These are phyloP conservation scores for Callospermophilus lateralis DNA, from an alignment of 2,113 vertebrate species.

Conservation along the genomic window DNA sequence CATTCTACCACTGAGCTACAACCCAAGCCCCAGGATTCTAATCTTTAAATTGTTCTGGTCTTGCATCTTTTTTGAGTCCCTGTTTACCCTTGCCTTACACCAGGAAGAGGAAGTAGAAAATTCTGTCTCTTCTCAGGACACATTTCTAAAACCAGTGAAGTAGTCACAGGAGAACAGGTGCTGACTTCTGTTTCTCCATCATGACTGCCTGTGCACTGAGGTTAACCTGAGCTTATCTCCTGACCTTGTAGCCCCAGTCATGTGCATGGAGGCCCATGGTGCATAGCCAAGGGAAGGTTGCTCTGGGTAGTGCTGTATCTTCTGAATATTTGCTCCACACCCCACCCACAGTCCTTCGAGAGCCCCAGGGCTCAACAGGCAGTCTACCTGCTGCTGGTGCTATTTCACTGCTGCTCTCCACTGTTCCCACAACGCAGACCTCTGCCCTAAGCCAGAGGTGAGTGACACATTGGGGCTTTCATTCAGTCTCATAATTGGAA, in stretches of 20 bases:
- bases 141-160: not conserved
- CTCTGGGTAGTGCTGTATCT: fast-evolving
- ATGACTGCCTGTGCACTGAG: fast-evolving
- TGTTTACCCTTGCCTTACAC: not conserved
- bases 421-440: constrained; percentile 31
- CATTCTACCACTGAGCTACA: too few relatives aligned
- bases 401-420: constrained; percentile 92
- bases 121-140: not conserved
- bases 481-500: fast-evolving
- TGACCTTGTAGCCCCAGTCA: too few relatives aligned
- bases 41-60: not conserved
- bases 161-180: not conserved
- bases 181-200: too few relatives aligned
- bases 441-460: constrained; percentile 91
- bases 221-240: too few relatives aligned
- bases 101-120: not conserved
- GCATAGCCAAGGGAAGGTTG: too few relatives aligned
- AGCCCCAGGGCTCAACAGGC: constrained; percentile 70
- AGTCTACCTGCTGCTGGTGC: constrained; percentile 90
- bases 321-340: not conserved
- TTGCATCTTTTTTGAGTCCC: not conserved
- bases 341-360: constrained; percentile 83
- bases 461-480: not conserved
- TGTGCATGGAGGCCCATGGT: too few relatives aligned
- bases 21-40: too few relatives aligned